Percentiles rank a stretch among this genome's conserved stretches.
Conservation (phyloP, 2,888 invertebrate species). For the Harpagoxenus sublaevis region DNA sequence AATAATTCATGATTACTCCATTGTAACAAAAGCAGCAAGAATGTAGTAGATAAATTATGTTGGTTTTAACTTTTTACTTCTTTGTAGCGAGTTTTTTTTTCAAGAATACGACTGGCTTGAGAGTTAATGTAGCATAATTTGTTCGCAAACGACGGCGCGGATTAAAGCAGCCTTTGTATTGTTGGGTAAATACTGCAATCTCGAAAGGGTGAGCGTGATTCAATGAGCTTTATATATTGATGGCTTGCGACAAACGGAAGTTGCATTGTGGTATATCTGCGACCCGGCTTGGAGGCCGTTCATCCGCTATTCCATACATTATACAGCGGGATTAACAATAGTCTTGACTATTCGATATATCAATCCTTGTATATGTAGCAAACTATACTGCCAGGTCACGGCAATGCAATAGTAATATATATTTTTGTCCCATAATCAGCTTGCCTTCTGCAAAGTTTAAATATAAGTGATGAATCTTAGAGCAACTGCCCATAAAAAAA, state of each 20-base stretch:
- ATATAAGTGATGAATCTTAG: background rate
- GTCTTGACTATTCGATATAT: conserved; percentile 51
- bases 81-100: background rate
- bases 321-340: conserved; percentile 63
- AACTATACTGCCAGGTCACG: conserved; percentile 15
- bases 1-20: conserved; percentile 1
- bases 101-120: background rate
- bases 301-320: conserved; percentile 53
- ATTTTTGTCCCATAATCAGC: background rate
- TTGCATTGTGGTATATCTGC: conserved; percentile 64
- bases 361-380: conserved; percentile 43
- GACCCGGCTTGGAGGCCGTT: conserved; percentile 59
- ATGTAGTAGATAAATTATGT: background rate
- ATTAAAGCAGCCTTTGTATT: conserved; percentile 41
- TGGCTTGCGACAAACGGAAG: conserved; percentile 36
- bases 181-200: conserved; percentile 18
- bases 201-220: conserved; percentile 21
- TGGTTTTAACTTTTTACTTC: background rate
- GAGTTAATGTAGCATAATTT: conserved; percentile 3
- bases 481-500: background rate
- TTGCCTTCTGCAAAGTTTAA: background rate
- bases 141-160: background rate
- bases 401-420: no score
- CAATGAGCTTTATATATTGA: conserved; percentile 43
- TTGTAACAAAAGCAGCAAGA: background rate